Evolutionary conservation across 2,797 vertebrate genomes (phyloP).

Genomic region (Alectoris magna): DNA sequence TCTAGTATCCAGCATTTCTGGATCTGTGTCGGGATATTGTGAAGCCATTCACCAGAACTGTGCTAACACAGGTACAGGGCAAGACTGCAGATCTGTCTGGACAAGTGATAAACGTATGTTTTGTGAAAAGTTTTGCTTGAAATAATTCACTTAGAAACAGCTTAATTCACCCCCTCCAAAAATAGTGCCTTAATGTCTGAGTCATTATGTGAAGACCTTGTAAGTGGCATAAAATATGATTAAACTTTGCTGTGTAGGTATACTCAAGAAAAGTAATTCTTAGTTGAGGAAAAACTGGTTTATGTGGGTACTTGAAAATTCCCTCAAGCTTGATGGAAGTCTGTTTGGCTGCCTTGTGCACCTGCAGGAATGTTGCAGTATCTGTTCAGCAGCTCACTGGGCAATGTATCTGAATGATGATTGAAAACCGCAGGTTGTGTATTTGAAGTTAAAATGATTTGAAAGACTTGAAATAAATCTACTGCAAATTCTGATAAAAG

Average conservation of each 20-base stretch:
- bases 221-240: neutral
- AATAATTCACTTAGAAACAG: neutral
- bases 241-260: neutral
- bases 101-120: neutral
- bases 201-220: neutral
- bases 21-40: neutral
- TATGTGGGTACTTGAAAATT: slow-evolving; percentile 41
- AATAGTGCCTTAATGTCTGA: neutral
- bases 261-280: neutral
- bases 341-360: neutral
- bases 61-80: neutral
- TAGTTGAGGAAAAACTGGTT: slow-evolving; percentile 9
- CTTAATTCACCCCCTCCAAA: neutral
- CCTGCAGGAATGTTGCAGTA: slow-evolving; percentile 11
- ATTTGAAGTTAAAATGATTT: neutral
- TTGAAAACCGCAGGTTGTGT: neutral
- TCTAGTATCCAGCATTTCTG: neutral
- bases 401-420: neutral
- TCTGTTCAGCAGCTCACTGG: neutral
- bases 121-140: neutral
- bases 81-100: neutral
- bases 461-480: neutral
- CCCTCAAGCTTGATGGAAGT: neutral
- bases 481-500: neutral
- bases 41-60: neutral